Conservation (phyloP, 2,113 vertebrate genomes). For the Prunella fulvescens region DNA sequence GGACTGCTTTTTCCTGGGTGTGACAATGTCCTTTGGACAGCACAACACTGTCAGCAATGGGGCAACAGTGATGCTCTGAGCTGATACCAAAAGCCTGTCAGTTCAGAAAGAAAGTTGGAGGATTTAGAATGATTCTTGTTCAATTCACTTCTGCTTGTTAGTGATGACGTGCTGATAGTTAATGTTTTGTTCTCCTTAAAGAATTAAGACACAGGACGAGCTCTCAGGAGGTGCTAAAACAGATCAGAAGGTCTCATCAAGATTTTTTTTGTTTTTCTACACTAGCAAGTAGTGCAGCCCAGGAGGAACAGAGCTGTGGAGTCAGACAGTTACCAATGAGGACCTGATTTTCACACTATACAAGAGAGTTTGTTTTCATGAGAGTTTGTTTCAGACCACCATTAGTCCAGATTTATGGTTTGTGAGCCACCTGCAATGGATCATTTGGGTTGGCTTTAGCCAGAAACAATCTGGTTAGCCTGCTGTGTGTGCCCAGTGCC, state of each 20-base stretch:
- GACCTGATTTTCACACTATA: neutral
- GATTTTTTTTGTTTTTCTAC: neutral
- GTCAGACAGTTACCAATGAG: neutral
- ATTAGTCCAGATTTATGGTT: neutral
- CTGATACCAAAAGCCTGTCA: neutral
- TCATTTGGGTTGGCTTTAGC: neutral
- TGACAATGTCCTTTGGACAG: neutral
- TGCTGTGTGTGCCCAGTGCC: neutral
- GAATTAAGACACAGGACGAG: neutral
- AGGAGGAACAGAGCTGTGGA: neutral
- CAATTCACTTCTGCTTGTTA: neutral
- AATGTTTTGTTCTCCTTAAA: neutral
- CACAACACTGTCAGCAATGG: fast-evolving
- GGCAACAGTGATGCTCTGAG: neutral
- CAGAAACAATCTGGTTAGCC: neutral
- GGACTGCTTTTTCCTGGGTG: neutral
- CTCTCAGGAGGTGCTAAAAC: neutral
- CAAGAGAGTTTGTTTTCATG: neutral
- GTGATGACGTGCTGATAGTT: neutral
- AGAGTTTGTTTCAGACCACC: neutral
- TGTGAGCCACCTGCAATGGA: neutral
- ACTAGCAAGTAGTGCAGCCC: neutral
- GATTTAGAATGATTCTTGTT: neutral
- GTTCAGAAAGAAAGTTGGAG: neutral
- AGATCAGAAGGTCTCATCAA: neutral